A percentile compares a stretch with the other conserved stretches of the same genome.
These are phyloP conservation scores for Machimus atricapillus DNA, from an alignment of 2,888 invertebrate genomes.

Conservation along the genomic window DNA sequence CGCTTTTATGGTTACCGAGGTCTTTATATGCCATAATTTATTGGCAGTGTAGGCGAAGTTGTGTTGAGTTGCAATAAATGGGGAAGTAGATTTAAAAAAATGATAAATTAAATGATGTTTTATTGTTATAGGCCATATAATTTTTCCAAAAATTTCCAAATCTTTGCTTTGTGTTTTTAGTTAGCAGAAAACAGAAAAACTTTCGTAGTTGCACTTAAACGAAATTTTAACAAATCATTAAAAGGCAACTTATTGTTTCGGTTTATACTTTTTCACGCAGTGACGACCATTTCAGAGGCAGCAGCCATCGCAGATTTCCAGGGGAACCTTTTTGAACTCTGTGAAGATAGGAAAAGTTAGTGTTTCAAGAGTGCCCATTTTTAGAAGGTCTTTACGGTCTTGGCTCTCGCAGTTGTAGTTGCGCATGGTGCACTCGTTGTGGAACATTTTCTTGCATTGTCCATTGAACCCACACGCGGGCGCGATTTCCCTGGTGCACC, in stretches of 20 bases:
- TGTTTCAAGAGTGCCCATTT: neutral
- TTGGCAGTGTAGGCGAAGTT: no score
- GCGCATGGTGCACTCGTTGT: conserved; percentile 1
- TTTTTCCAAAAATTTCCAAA: no score
- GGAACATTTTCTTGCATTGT: neutral
- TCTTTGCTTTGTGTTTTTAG: no score
- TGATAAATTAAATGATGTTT: no score
- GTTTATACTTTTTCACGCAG: neutral
- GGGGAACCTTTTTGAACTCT: neutral
- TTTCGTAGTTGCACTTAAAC: neutral
- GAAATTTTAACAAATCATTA: neutral
- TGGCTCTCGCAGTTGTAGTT: conserved; percentile 6
- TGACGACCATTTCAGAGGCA: neutral
- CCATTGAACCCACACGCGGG: neutral
- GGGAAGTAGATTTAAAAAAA: no score
- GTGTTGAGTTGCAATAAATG: no score
- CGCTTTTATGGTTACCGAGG: no score
- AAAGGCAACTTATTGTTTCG: neutral
- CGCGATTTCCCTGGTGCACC: neutral
- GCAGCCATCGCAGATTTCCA: neutral
- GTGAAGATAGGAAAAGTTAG: neutral
- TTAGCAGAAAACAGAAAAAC: neutral
- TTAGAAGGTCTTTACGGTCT: neutral
- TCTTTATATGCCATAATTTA: no score
- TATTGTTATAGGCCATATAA: no score